These are phyloP conservation scores for Pseudomyrmex sp. DNA, from an alignment of 1,140 invertebrate genomes.

Conservation along the genomic window DNA sequence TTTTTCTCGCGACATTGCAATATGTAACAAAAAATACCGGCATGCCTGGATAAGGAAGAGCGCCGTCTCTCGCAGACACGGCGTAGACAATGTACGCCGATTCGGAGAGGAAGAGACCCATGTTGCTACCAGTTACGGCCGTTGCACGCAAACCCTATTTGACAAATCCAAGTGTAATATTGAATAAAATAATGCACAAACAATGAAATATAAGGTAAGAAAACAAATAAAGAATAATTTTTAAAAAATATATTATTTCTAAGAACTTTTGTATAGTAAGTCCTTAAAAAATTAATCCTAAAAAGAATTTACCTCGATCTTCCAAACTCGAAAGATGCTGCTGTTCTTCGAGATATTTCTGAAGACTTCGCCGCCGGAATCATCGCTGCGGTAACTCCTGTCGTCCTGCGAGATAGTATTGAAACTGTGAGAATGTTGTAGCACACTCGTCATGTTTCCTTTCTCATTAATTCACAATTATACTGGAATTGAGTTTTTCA, in stretches of 20 bases:
- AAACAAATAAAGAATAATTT: no score
- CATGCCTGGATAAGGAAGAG: conserved; percentile 82
- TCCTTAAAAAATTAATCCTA: no score
- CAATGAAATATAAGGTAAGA: no score
- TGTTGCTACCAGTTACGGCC: conserved; percentile 90
- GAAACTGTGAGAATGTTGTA: conserved; percentile 44
- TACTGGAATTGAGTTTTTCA: not conserved
- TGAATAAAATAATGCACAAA: not conserved
- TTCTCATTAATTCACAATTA: not conserved
- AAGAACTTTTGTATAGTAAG: no score
- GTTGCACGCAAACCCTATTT: conserved; percentile 91
- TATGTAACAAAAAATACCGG: conserved; percentile 73
- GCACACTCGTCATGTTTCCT: conserved; percentile 22
- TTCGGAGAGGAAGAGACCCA: conserved; percentile 94
- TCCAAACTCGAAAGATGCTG: conserved; percentile 92
- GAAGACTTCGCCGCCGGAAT: conserved; percentile 87
- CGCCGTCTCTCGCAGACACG: conserved; percentile 87
- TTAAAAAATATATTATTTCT: no score
- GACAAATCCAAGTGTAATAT: conserved; percentile 16
- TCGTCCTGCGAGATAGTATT: conserved; percentile 76
- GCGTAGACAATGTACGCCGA: conserved; percentile 95
- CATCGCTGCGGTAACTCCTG: conserved; percentile 81
- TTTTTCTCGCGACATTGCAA: conserved; percentile 21
- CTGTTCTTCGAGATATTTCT: conserved; percentile 90
- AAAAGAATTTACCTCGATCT: conserved; percentile 88